Percentiles rank a stretch among this genome's conserved stretches.
phyloP scores from a whole-genome alignment of 2,113 vertebrate genomes.

The Echinops telfairi region DNA sequence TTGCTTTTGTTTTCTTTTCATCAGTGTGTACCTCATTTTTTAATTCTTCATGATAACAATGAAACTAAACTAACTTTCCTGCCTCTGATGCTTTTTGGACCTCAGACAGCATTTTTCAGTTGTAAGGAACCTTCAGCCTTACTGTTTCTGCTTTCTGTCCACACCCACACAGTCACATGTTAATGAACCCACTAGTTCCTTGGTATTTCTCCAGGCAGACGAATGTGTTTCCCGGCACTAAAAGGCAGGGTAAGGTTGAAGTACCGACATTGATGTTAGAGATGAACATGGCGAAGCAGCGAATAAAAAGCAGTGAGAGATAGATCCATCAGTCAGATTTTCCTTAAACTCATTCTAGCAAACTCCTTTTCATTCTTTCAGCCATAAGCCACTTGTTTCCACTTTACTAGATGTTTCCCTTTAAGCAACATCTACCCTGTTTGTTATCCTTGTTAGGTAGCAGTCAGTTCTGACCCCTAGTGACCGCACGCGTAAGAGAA shows the following conservation, averaged over 20 bases:
- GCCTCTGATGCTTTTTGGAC: slow-evolving; percentile 12
- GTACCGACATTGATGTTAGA: neutral
- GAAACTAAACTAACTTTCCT: slow-evolving; percentile 32
- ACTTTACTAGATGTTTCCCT: slow-evolving; percentile 50
- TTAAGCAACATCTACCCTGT: slow-evolving; percentile 22
- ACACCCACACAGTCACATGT: neutral
- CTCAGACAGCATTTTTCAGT: slow-evolving; percentile 55
- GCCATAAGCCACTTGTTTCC: neutral
- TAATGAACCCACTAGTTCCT: slow-evolving; percentile 11
- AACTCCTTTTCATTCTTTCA: neutral
- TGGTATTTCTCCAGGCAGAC: neutral
- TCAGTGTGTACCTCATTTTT: slow-evolving; percentile 14
- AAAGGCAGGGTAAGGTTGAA: neutral
- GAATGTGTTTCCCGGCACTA: neutral
- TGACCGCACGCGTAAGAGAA: too few species aligned
- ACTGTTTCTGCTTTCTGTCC: slow-evolving; percentile 23
- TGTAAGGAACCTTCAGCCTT: neutral
- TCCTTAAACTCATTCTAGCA: neutral
- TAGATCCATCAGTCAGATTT: neutral
- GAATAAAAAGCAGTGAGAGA: slow-evolving; percentile 10
- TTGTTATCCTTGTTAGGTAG: neutral
- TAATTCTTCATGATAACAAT: slow-evolving; percentile 32
- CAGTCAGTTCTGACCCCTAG: too few species aligned
- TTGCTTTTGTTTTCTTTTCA: slow-evolving; percentile 24
- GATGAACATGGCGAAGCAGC: slow-evolving; percentile 11